A percentile compares a stretch with the other conserved stretches of the same genome.
Evolutionary conservation across 2,797 vertebrate genomes (phyloP).

Genomic region (Phataginus tetradactyla): DNA sequence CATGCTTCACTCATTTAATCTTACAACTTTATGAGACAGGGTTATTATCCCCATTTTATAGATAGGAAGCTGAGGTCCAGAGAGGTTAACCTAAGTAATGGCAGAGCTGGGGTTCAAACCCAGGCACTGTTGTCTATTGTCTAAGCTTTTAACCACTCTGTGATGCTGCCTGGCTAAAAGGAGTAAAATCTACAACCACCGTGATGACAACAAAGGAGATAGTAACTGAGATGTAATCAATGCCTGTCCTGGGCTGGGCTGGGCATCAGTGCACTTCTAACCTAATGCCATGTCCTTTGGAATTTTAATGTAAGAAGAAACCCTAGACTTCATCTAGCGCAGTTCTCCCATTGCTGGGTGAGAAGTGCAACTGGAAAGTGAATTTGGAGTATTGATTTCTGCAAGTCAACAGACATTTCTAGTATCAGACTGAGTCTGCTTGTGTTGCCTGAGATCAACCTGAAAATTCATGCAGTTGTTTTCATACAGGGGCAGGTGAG

Average conservation of each 20-base stretch:
- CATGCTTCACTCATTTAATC: neutral
- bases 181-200: neutral
- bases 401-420: neutral
- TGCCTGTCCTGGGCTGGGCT: neutral
- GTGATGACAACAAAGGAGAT: neutral
- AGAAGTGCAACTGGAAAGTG: neutral
- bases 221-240: neutral
- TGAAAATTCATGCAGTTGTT: conserved; percentile 11
- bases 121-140: neutral
- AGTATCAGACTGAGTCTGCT: neutral
- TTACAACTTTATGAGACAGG: neutral
- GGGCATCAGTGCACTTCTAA: neutral
- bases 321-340: neutral
- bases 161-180: neutral
- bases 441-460: neutral
- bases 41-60: neutral
- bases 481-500: neutral
- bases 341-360: neutral
- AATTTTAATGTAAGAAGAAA: neutral
- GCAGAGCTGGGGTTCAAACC: neutral
- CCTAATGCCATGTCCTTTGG: neutral
- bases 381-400: conserved; percentile 5
- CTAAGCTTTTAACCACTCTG: conserved; percentile 2
- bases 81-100: neutral
- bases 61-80: neutral